Conservation (phyloP, 2,888 invertebrate genomes). For the Microchrysa polita region DNA sequence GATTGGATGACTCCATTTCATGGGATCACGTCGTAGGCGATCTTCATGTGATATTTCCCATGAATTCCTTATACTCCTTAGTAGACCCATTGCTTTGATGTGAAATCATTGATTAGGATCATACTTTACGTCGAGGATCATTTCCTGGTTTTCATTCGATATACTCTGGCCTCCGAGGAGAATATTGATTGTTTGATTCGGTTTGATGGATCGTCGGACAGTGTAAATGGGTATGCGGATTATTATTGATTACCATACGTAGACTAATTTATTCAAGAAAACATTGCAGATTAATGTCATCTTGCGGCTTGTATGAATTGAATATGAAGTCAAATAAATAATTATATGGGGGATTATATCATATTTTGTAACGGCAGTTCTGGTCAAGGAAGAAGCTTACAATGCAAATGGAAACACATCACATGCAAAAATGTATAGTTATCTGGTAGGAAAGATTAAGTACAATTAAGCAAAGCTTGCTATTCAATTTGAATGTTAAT, state of each 20-base stretch:
- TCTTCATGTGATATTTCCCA: slow-evolving; percentile 26
- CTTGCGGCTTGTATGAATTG: too few species aligned
- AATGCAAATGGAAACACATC: too few species aligned
- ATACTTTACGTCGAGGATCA: slow-evolving; percentile 8
- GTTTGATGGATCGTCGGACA: slow-evolving; percentile 27
- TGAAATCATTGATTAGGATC: slow-evolving; percentile 31
- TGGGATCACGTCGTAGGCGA: slow-evolving; percentile 32
- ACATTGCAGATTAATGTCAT: neutral
- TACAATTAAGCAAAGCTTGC: too few species aligned
- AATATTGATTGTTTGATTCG: slow-evolving; percentile 36
- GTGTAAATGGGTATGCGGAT: slow-evolving; percentile 3
- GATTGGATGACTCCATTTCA: slow-evolving; percentile 1
- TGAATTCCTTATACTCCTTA: slow-evolving; percentile 35
- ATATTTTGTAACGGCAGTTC: too few species aligned
- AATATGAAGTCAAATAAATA: too few species aligned
- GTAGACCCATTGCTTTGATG: slow-evolving; percentile 17
- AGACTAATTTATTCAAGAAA: slow-evolving; percentile 2
- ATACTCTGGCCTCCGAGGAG: neutral
- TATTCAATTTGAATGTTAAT: too few species aligned
- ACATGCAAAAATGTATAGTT: too few species aligned
- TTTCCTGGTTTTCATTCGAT: slow-evolving; percentile 27
- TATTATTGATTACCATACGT: slow-evolving; percentile 6
- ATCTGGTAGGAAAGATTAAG: too few species aligned
- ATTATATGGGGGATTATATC: too few species aligned
- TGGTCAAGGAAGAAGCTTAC: too few species aligned